phyloP scores from a whole-genome alignment of 2,888 invertebrate species.

The Quadroppia sp. region DNA sequence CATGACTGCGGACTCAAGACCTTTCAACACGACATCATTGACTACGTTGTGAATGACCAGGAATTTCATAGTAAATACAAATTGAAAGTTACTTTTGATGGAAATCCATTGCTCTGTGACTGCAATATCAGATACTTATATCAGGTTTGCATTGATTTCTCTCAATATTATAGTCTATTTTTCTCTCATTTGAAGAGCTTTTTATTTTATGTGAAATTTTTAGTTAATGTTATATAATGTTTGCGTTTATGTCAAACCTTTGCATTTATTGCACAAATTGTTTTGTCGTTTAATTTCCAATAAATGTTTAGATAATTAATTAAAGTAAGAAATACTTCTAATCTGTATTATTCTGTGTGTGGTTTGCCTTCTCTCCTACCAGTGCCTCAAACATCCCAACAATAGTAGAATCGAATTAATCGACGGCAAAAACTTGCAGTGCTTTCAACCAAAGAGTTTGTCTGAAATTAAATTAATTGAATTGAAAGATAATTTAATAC shows the following conservation, averaged over 20 bases:
- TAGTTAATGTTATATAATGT: no score
- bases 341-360: neutral
- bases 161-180: neutral
- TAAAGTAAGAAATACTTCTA: neutral
- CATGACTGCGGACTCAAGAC: conserved; percentile 54
- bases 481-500: conserved; percentile 49
- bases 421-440: conserved; percentile 25
- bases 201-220: no score
- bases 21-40: conserved; percentile 50
- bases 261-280: no score
- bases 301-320: neutral
- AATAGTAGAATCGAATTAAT: conserved; percentile 29
- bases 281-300: neutral
- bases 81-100: conserved; percentile 51
- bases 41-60: conserved; percentile 33
- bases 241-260: no score
- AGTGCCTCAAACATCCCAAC: conserved; percentile 30
- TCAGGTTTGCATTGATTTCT: conserved; percentile 37
- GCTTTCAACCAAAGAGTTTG: conserved; percentile 51
- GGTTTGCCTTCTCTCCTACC: neutral
- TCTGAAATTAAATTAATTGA: conserved; percentile 49
- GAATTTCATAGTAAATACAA: conserved; percentile 11
- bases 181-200: no score
- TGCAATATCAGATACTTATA: conserved; percentile 52
- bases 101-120: conserved; percentile 56